These are phyloP conservation scores for Cyanocitta stelleri DNA, from an alignment of 2,113 vertebrate genomes.

Conservation along the genomic window DNA sequence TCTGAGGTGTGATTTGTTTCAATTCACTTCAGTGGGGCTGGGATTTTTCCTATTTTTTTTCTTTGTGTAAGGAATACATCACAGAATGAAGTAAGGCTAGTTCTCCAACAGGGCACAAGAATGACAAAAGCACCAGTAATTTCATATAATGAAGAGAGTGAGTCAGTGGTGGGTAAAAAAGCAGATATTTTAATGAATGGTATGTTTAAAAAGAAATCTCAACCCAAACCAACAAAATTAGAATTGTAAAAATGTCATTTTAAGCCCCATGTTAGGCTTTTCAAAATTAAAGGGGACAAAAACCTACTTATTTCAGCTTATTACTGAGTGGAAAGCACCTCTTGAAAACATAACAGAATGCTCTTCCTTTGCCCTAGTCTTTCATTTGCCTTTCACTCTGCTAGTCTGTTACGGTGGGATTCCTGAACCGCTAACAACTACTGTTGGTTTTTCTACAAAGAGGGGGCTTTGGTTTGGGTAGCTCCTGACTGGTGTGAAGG, in stretches of 20 bases:
- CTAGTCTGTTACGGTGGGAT: not conserved
- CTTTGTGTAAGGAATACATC: not conserved
- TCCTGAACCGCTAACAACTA: not conserved
- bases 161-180: not conserved
- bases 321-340: not conserved
- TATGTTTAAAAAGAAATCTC: constrained; percentile 24
- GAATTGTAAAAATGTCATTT: constrained; percentile 25
- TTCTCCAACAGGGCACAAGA: not conserved
- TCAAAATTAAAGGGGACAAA: constrained; percentile 43
- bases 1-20: not conserved
- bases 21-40: not conserved
- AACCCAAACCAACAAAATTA: not conserved
- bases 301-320: constrained; percentile 21
- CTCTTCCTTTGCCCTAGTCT: not conserved
- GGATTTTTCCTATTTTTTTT: not conserved
- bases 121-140: constrained; percentile 26
- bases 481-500: not conserved
- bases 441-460: not conserved
- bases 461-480: not conserved
- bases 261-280: not conserved
- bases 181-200: constrained; percentile 5
- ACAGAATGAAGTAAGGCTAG: not conserved
- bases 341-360: constrained; percentile 4
- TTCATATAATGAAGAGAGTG: constrained; percentile 1
- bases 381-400: constrained; percentile 39